Conservation (phyloP, 2,888 invertebrate genomes). For the Agriopis leucophaearia region DNA sequence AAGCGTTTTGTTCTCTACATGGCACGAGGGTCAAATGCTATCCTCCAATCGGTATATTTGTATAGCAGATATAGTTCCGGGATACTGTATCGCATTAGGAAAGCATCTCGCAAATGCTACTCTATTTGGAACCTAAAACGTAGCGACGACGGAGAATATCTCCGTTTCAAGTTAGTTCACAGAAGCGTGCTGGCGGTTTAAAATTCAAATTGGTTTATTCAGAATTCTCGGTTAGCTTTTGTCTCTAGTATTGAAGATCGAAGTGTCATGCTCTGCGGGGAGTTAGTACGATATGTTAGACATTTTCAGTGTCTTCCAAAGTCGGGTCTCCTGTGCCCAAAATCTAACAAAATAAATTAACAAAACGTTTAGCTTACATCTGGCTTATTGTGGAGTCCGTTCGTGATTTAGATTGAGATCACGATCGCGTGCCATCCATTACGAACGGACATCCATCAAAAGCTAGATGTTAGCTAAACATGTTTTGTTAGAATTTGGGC, state of each 20-base stretch:
- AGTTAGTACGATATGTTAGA: conserved; percentile 1
- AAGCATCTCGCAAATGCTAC: conserved; percentile 26
- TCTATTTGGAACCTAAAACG: conserved; percentile 36
- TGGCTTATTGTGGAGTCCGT: too few relatives aligned
- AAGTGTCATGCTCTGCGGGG: conserved; percentile 7
- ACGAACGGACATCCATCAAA: too few relatives aligned
- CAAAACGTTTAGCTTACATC: too few relatives aligned
- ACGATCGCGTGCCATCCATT: too few relatives aligned
- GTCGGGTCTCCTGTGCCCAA: too few relatives aligned
- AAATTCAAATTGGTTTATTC: conserved; percentile 34
- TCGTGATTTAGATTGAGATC: too few relatives aligned
- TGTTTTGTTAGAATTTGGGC: too few relatives aligned
- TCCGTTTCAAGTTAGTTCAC: conserved; percentile 48
- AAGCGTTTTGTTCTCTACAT: conserved; percentile 58
- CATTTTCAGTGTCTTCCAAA: conserved; percentile 4
- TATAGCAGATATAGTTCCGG: conserved; percentile 53
- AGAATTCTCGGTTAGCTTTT: conserved; percentile 16
- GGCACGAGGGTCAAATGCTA: conserved; percentile 70
- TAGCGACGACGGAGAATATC: conserved; percentile 40
- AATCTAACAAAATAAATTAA: too few relatives aligned
- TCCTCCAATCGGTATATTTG: conserved; percentile 62
- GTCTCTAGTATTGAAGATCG: background rate
- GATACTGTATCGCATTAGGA: conserved; percentile 63
- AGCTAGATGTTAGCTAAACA: too few relatives aligned
- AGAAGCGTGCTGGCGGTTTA: conserved; percentile 35